Base-by-base conservation (phyloP, 2,888 invertebrate genomes). In the Eupithecia subumbrata region DNA sequence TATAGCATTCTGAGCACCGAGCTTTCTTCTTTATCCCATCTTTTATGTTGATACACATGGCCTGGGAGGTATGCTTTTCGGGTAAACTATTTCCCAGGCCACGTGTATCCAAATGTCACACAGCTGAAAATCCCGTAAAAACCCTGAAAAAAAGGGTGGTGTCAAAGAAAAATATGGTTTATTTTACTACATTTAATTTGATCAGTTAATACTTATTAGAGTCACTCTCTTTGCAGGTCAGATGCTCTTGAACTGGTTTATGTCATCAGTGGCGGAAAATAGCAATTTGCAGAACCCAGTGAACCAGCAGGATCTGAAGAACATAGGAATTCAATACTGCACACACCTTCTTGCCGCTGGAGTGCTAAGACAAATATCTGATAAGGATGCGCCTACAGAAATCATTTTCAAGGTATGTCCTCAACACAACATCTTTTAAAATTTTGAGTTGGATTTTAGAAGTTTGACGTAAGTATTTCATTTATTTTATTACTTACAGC, bases 171-270 rank as follows among this genome's bases (percentile, higher is more conserved):
- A n/a, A n/a, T n/a, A n/a, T n/a, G n/a, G n/a, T n/a, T n/a, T n/a
- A n/a, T n/a, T n/a, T n/a, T n/a, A n/a, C n/a, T n/a, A n/a, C n/a
- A n/a, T n/a, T n/a, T n/a, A n/a, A n/a, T n/a, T n/a, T n/a, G n/a
- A n/a, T n/a, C n/a, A n/a, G n/a, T n/a, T n/a, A n/a, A n/a, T n/a
- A n/a, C n/a, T n/a, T n/a, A n/a, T n/a, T n/a, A n/a, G n/a, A n/a
- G n/a, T 22, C 25, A 4, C 43, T 45, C 5, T 68, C 14, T 40
- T 95, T 95, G 37, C 95, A 99, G 98, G 98, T 91, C 97, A 98
- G 94, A 98, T 98, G 97, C 95, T 99, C 86, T 95, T 98, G 84
- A 98, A 98, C 91, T 98, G 98, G 98, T 96, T 98, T 85, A 95
- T 97, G 82, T 97, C 98, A 71, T 97, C 97, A 63, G 96, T 97